These are phyloP conservation scores for Agonopterix arenella DNA, from an alignment of 2,888 invertebrate species.

Conservation along the genomic window DNA sequence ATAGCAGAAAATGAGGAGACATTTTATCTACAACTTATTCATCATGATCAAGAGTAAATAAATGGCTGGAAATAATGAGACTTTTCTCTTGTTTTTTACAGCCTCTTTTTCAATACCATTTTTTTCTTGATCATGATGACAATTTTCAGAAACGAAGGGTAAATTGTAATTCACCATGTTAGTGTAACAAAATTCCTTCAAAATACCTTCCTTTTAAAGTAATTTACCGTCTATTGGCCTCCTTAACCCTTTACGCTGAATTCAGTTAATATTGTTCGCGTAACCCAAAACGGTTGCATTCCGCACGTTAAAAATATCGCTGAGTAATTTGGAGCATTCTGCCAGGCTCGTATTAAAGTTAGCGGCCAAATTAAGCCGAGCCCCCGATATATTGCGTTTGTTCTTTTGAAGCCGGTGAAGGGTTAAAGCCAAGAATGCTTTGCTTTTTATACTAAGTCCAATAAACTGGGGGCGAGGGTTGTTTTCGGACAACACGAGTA, in stretches of 20 bases:
- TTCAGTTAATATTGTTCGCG: conserved; percentile 62
- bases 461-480: conserved; percentile 43
- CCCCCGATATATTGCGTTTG: conserved; percentile 75
- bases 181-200: conserved; percentile 10
- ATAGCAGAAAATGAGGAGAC: too few species aligned
- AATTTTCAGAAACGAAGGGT: neutral
- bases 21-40: too few species aligned
- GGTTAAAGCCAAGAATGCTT: conserved; percentile 77
- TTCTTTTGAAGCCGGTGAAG: conserved; percentile 75
- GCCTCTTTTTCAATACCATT: too few species aligned
- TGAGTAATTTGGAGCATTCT: conserved; percentile 72
- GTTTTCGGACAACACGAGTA: too few species aligned
- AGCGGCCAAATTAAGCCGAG: conserved; percentile 69
- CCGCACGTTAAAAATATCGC: conserved; percentile 73
- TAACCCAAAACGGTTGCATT: conserved; percentile 68
- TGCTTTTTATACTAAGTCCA: conserved; percentile 71
- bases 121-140: too few species aligned
- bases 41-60: too few species aligned
- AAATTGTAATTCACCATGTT: conserved; percentile 5
- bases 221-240: conserved; percentile 25
- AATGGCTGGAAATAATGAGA: too few species aligned
- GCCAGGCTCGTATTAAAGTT: conserved; percentile 66
- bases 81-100: too few species aligned
- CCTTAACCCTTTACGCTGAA: conserved; percentile 43
- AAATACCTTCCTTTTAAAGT: conserved; percentile 10